Evolutionary conservation across 1,140 invertebrate genomes (phyloP).

Genomic region (Cardiocondyla obscurior): DNA sequence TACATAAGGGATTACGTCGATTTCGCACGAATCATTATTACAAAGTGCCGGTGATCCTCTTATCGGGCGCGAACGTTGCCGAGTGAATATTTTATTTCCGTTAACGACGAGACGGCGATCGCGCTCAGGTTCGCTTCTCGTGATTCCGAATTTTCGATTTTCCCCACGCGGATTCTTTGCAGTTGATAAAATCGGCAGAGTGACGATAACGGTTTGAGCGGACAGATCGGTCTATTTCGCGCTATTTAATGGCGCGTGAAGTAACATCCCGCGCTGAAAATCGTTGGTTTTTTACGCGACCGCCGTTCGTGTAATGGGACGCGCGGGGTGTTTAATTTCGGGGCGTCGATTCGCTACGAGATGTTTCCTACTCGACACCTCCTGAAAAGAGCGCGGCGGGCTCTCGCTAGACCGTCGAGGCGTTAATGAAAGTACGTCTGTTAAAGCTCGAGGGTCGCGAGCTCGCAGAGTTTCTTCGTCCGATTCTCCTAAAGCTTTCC

Average conservation of each 20-base stretch:
- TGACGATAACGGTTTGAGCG: neutral
- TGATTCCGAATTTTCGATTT: slow-evolving; percentile 24
- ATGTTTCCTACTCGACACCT: slow-evolving; percentile 67
- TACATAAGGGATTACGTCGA: slow-evolving; percentile 66
- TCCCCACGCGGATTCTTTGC: too few relatives aligned
- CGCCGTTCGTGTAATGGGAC: neutral
- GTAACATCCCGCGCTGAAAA: neutral
- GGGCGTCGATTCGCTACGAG: slow-evolving; percentile 63
- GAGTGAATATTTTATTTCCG: slow-evolving; percentile 41
- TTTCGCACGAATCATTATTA: slow-evolving; percentile 56
- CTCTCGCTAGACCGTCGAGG: slow-evolving; percentile 61
- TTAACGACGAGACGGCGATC: slow-evolving; percentile 2
- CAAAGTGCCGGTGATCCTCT: slow-evolving; percentile 54
- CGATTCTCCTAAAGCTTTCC: slow-evolving; percentile 73
- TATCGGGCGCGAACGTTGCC: neutral
- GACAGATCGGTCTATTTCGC: neutral
- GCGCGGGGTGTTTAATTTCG: slow-evolving; percentile 62
- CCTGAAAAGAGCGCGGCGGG: slow-evolving; percentile 38
- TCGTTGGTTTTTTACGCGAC: neutral
- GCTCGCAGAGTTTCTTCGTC: slow-evolving; percentile 71
- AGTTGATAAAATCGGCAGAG: neutral
- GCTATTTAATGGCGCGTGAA: neutral
- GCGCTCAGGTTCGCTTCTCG: neutral
- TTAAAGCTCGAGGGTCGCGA: slow-evolving; percentile 75
- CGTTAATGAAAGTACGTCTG: slow-evolving; percentile 80